Percentiles rank a stretch among this genome's conserved stretches.
phyloP scores from a whole-genome alignment of 2,797 vertebrate species.

The Podargus strigoides region DNA sequence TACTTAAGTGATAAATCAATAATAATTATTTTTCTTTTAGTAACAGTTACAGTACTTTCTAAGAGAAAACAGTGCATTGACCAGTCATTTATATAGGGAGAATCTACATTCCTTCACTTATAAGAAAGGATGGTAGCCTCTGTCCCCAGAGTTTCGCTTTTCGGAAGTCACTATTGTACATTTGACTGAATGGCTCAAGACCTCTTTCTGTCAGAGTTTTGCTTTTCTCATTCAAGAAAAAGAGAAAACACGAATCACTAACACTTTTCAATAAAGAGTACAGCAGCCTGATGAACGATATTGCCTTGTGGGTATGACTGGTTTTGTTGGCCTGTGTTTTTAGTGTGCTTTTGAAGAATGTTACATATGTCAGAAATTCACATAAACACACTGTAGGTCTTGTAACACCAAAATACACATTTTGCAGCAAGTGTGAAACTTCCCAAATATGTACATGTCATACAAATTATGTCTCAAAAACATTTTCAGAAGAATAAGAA shows the following conservation, averaged over 20 bases:
- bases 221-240: background rate
- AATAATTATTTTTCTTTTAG: background rate
- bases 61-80: background rate
- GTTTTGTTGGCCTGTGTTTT: background rate
- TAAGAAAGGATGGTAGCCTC: background rate
- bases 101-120: background rate
- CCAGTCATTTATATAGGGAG: background rate
- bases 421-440: background rate
- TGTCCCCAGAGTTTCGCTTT: background rate
- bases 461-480: background rate
- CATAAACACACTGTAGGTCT: conserved; percentile 17
- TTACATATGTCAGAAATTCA: background rate
- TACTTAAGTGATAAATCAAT: background rate
- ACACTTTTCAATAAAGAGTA: background rate
- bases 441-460: background rate
- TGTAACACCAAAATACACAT: conserved; percentile 7
- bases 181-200: background rate
- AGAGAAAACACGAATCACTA: background rate
- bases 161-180: background rate
- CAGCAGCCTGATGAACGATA: background rate
- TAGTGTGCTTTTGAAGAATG: background rate
- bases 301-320: background rate
- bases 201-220: background rate
- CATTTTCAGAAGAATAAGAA: background rate
- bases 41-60: background rate